phyloP scores from a whole-genome alignment of 2,113 vertebrate genomes.

The Danionella cerebrum region DNA sequence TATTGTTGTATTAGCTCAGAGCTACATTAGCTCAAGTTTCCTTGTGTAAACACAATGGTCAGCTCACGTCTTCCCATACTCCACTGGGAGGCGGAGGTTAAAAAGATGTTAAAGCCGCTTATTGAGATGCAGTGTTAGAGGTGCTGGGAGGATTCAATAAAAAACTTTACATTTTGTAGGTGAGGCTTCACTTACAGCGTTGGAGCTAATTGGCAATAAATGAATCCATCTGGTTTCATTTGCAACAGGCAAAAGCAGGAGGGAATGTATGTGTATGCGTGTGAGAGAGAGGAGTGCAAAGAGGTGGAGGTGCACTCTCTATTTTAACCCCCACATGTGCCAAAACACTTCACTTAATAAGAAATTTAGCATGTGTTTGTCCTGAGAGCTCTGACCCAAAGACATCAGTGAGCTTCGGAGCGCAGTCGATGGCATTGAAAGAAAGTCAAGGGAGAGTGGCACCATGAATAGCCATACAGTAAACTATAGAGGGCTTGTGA shows the following conservation, averaged over 20 bases:
- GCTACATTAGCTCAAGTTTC: too few species aligned
- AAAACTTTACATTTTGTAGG: slow-evolving; percentile 42
- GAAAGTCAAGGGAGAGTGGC: background rate
- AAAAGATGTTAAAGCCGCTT: slow-evolving; percentile 23
- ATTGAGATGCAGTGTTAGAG: slow-evolving; percentile 38
- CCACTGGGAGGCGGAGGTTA: background rate
- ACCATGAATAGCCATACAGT: background rate
- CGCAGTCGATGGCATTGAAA: background rate
- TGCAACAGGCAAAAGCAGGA: slow-evolving; percentile 37
- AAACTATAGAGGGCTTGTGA: background rate
- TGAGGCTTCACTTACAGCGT: slow-evolving; percentile 46
- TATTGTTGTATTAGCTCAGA: too few species aligned
- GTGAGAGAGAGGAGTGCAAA: slow-evolving; percentile 10
- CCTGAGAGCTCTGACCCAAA: background rate
- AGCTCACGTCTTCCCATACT: background rate
- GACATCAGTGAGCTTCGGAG: slow-evolving; percentile 1
- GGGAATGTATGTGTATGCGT: slow-evolving; percentile 2
- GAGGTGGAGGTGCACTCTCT: slow-evolving; percentile 8
- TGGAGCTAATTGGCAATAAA: slow-evolving; percentile 55
- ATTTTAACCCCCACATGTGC: slow-evolving; percentile 15
- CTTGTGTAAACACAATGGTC: too few species aligned
- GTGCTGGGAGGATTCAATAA: slow-evolving; percentile 46
- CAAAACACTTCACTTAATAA: slow-evolving; percentile 3
- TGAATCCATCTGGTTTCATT: slow-evolving; percentile 51
- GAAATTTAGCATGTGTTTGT: slow-evolving; percentile 2